Percentiles rank a stretch among this genome's conserved stretches.
Conservation (phyloP, 2,797 vertebrate genomes). For the Malurus leucopterus region DNA sequence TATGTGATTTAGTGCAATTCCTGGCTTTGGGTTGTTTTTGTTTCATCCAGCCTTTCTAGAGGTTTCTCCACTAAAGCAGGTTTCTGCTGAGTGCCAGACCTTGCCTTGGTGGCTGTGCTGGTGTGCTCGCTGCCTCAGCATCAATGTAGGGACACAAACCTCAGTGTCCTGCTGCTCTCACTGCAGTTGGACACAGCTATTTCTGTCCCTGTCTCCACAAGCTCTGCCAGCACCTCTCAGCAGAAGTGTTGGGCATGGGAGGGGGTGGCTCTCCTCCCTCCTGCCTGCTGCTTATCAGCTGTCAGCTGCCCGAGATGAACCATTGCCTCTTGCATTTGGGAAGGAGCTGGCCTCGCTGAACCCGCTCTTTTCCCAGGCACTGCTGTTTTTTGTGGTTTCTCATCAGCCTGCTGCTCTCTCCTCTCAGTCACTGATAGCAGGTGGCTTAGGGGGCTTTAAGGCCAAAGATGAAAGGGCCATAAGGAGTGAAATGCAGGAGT, state of each 20-base stretch:
- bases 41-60: neutral
- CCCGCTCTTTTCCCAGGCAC: neutral
- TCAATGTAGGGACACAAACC: accelerated
- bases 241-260: neutral
- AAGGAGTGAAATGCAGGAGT: neutral
- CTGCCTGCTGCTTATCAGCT: neutral
- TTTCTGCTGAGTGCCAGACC: neutral
- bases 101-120: neutral
- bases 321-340: neutral
- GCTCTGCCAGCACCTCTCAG: neutral
- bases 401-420: neutral
- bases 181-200: neutral
- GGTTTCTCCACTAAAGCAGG: neutral
- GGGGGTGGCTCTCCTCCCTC: neutral
- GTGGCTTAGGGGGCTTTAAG: neutral
- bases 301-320: neutral
- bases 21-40: neutral
- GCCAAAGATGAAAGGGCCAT: neutral
- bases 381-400: neutral
- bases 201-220: neutral
- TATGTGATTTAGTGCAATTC: neutral
- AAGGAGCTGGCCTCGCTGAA: neutral
- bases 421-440: neutral
- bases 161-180: neutral
- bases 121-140: neutral